phyloP scores from a whole-genome alignment of 2,113 vertebrate genomes.

The Poeciliopsis retropinna region DNA sequence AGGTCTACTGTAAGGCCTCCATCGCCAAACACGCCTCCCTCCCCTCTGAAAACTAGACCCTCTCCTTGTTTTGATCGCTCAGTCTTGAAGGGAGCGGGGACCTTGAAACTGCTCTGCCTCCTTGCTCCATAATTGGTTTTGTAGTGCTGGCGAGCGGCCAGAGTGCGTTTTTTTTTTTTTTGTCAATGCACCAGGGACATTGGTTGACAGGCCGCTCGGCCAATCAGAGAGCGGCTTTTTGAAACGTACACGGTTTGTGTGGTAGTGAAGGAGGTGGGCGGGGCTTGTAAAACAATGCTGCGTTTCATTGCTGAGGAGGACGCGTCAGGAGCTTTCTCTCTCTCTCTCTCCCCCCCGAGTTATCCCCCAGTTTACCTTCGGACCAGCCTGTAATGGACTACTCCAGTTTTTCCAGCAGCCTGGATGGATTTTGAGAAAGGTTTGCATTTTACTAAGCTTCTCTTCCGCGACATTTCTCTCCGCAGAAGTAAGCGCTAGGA shows the following conservation, averaged over 20 bases:
- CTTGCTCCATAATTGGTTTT: constrained; percentile 90
- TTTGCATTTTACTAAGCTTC: constrained; percentile 73
- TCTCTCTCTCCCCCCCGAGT: constrained; percentile 21
- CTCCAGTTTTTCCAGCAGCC: constrained; percentile 77
- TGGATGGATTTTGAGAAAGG: constrained; percentile 80
- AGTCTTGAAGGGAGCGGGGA: constrained; percentile 80
- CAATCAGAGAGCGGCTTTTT: constrained; percentile 67
- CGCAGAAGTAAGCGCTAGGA: constrained; percentile 77
- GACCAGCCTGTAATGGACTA: constrained; percentile 88
- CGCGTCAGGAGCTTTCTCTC: constrained; percentile 79
- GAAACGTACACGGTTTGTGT: constrained; percentile 44
- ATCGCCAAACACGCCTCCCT: constrained; percentile 46
- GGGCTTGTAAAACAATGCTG: constrained; percentile 87
- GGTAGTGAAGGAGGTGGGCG: constrained; percentile 66
- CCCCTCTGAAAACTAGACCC: constrained; percentile 75
- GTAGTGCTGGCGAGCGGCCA: constrained; percentile 87
- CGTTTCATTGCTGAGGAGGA: constrained; percentile 88
- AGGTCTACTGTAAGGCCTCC: constrained; percentile 10
- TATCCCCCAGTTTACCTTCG: constrained; percentile 83
- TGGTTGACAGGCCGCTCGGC: constrained; percentile 77
- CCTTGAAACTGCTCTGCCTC: constrained; percentile 88
- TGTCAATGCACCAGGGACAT: constrained; percentile 54
- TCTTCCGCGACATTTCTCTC: constrained; percentile 55
- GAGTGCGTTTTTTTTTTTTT: constrained; percentile 60
- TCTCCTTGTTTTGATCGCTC: constrained; percentile 83